A percentile compares a stretch with the other conserved stretches of the same genome.
phyloP scores from a whole-genome alignment of 2,113 vertebrate species.

The Festucalex cinctus region DNA sequence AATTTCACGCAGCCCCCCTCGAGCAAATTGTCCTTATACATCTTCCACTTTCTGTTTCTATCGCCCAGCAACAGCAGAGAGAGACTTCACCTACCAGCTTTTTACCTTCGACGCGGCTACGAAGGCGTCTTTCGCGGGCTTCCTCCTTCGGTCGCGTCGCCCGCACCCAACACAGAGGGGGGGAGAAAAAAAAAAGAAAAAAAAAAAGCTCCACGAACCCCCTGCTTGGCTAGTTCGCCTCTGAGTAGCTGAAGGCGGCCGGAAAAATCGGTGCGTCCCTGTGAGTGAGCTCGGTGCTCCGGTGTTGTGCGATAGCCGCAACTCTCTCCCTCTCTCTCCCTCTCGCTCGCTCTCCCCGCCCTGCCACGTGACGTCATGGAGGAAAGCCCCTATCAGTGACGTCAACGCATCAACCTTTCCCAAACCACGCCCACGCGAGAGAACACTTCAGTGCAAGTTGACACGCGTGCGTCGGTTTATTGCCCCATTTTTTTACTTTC shows the following conservation, averaged over 20 bases:
- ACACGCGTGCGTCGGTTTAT: neutral
- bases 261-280: neutral
- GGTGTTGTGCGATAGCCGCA: slow-evolving; percentile 34
- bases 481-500: neutral
- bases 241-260: slow-evolving; percentile 12
- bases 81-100: slow-evolving; percentile 7
- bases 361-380: slow-evolving; percentile 60
- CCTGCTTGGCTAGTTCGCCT: neutral
- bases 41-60: neutral
- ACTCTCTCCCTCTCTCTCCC: slow-evolving; percentile 19
- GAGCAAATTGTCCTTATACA: neutral
- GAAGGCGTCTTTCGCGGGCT: neutral
- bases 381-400: slow-evolving; percentile 70
- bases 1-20: neutral
- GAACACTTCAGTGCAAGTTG: neutral
- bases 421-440: slow-evolving; percentile 57
- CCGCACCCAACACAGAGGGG: neutral
- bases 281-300: slow-evolving; percentile 1
- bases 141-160: neutral
- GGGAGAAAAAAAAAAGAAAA: too few species aligned
- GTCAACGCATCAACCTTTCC: slow-evolving; percentile 20
- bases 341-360: neutral
- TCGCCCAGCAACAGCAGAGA: neutral
- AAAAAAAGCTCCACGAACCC: neutral
- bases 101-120: neutral